Conservation (phyloP, 2,113 vertebrate species). For the Mustelus asterias region DNA sequence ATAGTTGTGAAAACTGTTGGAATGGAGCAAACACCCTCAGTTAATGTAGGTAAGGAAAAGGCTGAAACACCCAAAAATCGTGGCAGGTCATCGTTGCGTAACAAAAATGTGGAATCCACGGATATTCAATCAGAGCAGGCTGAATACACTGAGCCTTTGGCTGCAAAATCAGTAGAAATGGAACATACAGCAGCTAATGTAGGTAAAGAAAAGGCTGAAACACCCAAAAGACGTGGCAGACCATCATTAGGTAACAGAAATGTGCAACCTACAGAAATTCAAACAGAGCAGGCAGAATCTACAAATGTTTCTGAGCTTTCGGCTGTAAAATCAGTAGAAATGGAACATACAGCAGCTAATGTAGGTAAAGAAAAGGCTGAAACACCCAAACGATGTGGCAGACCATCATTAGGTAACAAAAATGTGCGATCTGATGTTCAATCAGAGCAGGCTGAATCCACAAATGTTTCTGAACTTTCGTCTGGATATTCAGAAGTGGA, state of each 20-base stretch:
- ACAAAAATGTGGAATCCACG: background rate
- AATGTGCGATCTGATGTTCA: background rate
- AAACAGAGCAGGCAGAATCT: background rate
- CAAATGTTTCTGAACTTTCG: background rate
- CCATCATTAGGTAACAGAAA: background rate
- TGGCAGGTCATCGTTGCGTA: background rate
- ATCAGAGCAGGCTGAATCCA: background rate
- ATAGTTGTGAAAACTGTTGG: background rate
- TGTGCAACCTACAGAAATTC: background rate
- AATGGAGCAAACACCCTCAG: conserved; percentile 42
- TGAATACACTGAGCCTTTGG: background rate
- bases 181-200: background rate
- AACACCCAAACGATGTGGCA: background rate
- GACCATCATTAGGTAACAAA: background rate
- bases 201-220: background rate
- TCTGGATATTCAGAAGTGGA: background rate
- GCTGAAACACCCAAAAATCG: background rate
- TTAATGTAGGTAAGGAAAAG: conserved; percentile 44
- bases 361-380: background rate
- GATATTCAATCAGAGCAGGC: conserved; percentile 42
- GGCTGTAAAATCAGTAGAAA: background rate
- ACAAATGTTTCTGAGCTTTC: background rate
- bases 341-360: background rate
- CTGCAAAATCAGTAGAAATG: background rate
- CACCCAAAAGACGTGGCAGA: background rate